Evolutionary conservation across 2,797 vertebrate species (phyloP), one percentile per base, ranked within the genome.

Genomic region (Manis pentadactyla): DNA sequence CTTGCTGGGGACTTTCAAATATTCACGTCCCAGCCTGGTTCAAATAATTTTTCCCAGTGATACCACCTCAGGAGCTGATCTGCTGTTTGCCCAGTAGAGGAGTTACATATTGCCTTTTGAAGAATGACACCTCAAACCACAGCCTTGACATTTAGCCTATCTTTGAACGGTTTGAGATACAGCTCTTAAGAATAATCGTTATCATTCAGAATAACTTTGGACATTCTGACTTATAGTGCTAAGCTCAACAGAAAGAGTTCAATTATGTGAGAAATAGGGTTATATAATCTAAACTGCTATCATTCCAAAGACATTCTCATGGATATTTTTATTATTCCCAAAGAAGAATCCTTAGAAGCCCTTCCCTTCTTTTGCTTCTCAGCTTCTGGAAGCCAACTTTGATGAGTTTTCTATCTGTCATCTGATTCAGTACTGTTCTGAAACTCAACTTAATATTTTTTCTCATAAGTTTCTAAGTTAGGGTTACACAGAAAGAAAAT

Each of bases 321-420:
- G 83, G 81, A 74, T 91, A 93, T 96, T 97, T 95, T 77, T 94
- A 83, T 92, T 94, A 96, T 93, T 97, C 42, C 73, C 78, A 37
- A 66, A 88, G 71, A 96, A 91, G 95, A 96, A 89, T 88, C 85
- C 79, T 73, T 73, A 71, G 57, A 95, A 95, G 87, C 77, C 64
- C 78, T 93, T 95, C 39, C 37, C 55, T 95, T 87, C 96, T 95
- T 94, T 93, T 87, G 85, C 87, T 95, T 71, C 96, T 96, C 92
- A 97, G 95, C 92, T 96, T 88, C 93, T 84, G 79, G 96, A 98
- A 98, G 95, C 95, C 96, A 97, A 29, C 96, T 97, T 97, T 98
- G 96, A 97, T 98, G 97, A 97, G 34, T 97, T 97, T 98, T 97
- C 93, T 97, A 97, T 94, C 95, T 98, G 87, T 37, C 42, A 92